phyloP scores from a whole-genome alignment of 1,140 invertebrate species.

The Atta texana region DNA sequence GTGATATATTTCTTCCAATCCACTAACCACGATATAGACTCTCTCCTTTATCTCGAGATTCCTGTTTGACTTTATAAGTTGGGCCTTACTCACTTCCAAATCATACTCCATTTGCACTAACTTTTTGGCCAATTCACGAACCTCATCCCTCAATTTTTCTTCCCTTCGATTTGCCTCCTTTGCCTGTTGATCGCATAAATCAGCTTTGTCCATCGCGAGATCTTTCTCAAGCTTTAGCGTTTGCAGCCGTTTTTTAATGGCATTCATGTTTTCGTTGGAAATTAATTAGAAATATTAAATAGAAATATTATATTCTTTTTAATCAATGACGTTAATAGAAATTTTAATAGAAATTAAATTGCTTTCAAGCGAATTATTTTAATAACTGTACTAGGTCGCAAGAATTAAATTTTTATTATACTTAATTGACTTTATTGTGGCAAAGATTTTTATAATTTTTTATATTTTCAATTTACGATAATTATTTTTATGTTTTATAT shows the following conservation, averaged over 20 bases:
- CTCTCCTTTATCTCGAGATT: conserved; percentile 90
- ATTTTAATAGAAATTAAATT: background rate
- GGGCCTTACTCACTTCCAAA: conserved; percentile 88
- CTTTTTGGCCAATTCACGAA: conserved; percentile 90
- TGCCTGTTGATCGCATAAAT: conserved; percentile 90
- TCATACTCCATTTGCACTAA: conserved; percentile 89
- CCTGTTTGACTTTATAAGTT: conserved; percentile 87
- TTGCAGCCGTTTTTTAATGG: conserved; percentile 94
- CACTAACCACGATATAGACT: conserved; percentile 87
- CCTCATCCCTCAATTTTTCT: conserved; percentile 90
- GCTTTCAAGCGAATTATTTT: background rate
- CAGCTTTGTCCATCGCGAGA: conserved; percentile 91
- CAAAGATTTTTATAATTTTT: background rate
- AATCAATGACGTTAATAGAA: background rate
- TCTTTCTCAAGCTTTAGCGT: conserved; percentile 93
- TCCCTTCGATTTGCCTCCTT: conserved; percentile 89
- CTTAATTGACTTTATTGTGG: background rate
- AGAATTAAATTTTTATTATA: conserved; percentile 12
- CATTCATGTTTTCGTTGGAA: conserved; percentile 88
- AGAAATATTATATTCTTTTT: too few species aligned
- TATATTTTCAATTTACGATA: background rate
- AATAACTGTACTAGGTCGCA: background rate
- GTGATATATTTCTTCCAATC: conserved; percentile 3
- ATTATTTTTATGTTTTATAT: conserved; percentile 16
- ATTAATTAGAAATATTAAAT: conserved; percentile 17